Base-by-base conservation (phyloP, 2,113 vertebrate species). In the Eurystomus gularis region DNA sequence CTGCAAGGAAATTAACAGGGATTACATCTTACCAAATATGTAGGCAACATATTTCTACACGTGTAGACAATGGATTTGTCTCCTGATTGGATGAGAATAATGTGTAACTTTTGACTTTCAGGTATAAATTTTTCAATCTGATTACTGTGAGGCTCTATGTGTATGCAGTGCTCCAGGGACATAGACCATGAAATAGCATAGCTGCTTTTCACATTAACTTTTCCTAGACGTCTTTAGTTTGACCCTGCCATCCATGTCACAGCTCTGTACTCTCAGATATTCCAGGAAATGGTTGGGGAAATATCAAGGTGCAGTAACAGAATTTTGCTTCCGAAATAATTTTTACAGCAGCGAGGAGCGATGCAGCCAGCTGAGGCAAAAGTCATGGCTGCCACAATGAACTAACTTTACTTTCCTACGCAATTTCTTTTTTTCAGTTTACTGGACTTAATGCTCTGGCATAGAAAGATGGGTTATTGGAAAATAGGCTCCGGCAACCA, bases 371-470 rank as follows among this genome's bases (percentile, higher is more conserved):
- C 57, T 79, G 81, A 96, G 66, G 52, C 61, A 20, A 69, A 68
- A 54, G 9, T 18, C 42, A 70, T 17, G 18, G 61, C 57, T 91
- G 73, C 73, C 37, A 39, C 73, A 85, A 48, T 16, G 20, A 89
- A 58, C n/a, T 42, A 72, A 72, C 28, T 91, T 94, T 58, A 51
- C 79, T 95, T 94, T 91, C 44, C 73, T 75, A 72, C n/a, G 65
- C n/a, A 23, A 48, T 89, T 89, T 69, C n/a, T 82, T 83, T 88
- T 88, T 80, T 93, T 87, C 61, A 48, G 11, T 82, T 94, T 94
- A 51, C 66, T 10, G 6, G 54, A 31, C 23, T 81, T 91, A 91
- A 76, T 86, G 9, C 16, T 39, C 60, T 33, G 37, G 61, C 72
- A 86, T 42, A 82, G 52, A 91, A 84, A 85, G 80, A 75, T 9